These are phyloP conservation scores for Myripristis murdjan DNA, from an alignment of 2,797 vertebrate species.

Conservation along the genomic window DNA sequence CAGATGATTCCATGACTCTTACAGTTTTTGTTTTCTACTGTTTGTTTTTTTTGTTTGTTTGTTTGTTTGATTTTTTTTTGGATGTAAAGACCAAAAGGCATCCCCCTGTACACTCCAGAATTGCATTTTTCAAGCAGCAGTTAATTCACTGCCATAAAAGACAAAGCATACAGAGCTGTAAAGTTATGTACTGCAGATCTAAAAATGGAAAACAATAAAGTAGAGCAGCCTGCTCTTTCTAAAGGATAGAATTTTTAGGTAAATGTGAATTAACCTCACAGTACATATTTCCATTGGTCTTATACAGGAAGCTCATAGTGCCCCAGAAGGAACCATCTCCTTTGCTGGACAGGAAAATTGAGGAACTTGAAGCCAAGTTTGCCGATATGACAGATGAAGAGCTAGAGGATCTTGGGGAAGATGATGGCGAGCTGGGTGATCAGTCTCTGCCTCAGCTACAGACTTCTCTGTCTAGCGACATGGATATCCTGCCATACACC, in stretches of 20 bases:
- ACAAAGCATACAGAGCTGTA: too few species aligned
- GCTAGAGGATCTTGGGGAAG: slow-evolving; percentile 96
- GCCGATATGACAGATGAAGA: slow-evolving; percentile 97
- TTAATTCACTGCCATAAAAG: too few species aligned
- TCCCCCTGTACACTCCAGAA: too few species aligned
- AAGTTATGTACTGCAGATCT: too few species aligned
- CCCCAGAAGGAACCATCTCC: slow-evolving; percentile 98
- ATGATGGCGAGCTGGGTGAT: slow-evolving; percentile 93
- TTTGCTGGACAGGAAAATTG: slow-evolving; percentile 96
- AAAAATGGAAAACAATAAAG: not conserved
- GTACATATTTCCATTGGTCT: slow-evolving; percentile 14
- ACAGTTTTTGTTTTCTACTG: too few species aligned
- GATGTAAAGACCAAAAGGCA: too few species aligned
- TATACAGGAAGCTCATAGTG: slow-evolving; percentile 93
- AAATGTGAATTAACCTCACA: not conserved
- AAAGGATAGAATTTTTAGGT: not conserved
- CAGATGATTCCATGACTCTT: too few species aligned
- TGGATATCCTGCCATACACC: slow-evolving; percentile 96
- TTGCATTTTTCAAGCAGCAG: too few species aligned
- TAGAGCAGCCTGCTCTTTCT: not conserved
- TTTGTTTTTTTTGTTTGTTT: too few species aligned
- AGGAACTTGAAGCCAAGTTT: slow-evolving; percentile 97
- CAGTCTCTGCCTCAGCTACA: slow-evolving; percentile 92
- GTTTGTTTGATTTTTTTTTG: too few species aligned
- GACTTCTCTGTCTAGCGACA: slow-evolving; percentile 89